Conservation (phyloP, 2,797 vertebrate species). For the Chlorospingus flavigularis region DNA sequence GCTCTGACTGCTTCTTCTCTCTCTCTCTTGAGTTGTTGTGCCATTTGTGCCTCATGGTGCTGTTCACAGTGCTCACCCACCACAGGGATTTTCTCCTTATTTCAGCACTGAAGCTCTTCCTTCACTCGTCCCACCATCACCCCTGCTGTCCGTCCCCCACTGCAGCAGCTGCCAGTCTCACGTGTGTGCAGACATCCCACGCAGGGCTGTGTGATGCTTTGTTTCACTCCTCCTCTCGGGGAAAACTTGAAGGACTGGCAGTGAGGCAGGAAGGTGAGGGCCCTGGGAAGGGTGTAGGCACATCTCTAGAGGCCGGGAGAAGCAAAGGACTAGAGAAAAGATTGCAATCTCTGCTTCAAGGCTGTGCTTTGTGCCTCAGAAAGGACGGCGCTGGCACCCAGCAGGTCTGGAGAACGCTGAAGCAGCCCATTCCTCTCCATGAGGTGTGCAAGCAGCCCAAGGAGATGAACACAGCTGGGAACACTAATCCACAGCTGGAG, state of each 20-base stretch:
- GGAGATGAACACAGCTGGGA: neutral
- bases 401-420: neutral
- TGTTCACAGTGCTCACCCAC: neutral
- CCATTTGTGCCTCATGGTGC: neutral
- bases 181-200: neutral
- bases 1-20: neutral
- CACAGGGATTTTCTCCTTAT: neutral
- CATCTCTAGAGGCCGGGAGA: neutral
- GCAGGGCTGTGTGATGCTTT: neutral
- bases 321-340: neutral
- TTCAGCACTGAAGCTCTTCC: neutral
- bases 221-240: neutral
- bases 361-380: neutral
- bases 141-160: neutral
- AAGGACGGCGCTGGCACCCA: fast-evolving
- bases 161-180: neutral
- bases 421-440: neutral
- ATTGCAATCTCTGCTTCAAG: neutral
- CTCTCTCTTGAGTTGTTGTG: neutral
- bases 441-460: neutral
- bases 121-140: neutral
- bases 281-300: neutral
- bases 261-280: neutral
- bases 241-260: neutral
- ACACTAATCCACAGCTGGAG: neutral